Evolutionary conservation across 2,888 invertebrate genomes (phyloP).

Genomic region (Plebejus argus): DNA sequence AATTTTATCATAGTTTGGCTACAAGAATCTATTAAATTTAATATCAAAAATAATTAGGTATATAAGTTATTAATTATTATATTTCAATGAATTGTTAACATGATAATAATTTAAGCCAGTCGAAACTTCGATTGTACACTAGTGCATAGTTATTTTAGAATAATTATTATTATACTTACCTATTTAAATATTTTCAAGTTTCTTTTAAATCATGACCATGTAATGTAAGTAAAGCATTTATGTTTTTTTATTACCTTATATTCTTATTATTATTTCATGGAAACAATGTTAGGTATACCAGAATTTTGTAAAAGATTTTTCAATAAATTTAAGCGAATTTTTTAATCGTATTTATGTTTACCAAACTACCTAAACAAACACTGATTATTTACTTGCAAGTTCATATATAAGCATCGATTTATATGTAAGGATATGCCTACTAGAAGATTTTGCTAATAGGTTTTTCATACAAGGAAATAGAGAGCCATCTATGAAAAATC

Average conservation of each 20-base stretch:
- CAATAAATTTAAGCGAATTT: conserved; percentile 63
- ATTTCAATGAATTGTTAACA: no score
- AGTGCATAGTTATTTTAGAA: conserved; percentile 39
- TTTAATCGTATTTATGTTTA: conserved; percentile 38
- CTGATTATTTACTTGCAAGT: background rate
- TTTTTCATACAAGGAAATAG: no score
- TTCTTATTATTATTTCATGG: conserved; percentile 53
- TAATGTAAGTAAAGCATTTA: conserved; percentile 62
- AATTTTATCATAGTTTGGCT: no score
- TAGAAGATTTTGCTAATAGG: no score
- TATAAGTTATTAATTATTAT: no score
- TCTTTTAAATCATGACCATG: conserved; percentile 49
- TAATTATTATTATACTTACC: conserved; percentile 39
- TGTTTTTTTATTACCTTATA: conserved; percentile 49
- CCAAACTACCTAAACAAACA: background rate
- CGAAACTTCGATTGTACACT: background rate
- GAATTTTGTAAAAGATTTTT: conserved; percentile 76
- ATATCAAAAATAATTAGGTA: no score
- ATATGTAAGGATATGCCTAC: no score
- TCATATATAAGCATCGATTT: no score
- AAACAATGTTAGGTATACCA: conserved; percentile 62
- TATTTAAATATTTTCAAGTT: conserved; percentile 43
- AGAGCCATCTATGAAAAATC: no score
- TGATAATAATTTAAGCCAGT: background rate
- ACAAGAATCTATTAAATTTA: no score